Evolutionary conservation across 1,140 invertebrate genomes (phyloP).

Genomic region (Drusus annulatus): DNA sequence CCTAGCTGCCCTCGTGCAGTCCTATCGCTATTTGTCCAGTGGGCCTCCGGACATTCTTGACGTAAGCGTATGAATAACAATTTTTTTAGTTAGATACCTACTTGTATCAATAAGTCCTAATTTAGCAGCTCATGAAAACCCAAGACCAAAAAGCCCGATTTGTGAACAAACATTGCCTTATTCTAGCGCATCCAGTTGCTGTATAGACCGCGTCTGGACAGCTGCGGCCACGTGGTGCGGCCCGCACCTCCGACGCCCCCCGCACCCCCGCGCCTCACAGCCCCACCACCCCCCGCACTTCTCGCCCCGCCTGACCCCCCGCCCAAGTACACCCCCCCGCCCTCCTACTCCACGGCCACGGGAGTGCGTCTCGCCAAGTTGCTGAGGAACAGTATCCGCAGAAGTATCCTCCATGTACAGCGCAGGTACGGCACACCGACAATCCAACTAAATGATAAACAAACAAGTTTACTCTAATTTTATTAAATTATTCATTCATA

Average conservation of each 20-base stretch:
- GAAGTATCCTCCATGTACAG: slow-evolving; percentile 79
- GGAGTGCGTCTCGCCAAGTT: slow-evolving; percentile 86
- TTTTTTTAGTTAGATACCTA: too few species aligned
- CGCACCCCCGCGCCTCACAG: not conserved
- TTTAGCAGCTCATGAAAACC: too few species aligned
- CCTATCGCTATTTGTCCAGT: slow-evolving; percentile 84
- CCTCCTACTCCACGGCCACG: slow-evolving; percentile 92
- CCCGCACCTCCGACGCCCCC: not conserved
- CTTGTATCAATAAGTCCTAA: too few species aligned
- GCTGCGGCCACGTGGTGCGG: not conserved
- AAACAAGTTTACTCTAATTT: too few species aligned
- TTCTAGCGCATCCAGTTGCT: slow-evolving; percentile 81
- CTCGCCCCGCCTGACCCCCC: slow-evolving; percentile 77
- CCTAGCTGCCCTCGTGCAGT: slow-evolving; percentile 84
- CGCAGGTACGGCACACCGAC: not conserved
- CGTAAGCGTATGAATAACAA: too few species aligned
- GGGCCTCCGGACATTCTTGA: slow-evolving; percentile 90
- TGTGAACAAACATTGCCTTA: not conserved
- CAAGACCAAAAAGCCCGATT: not conserved
- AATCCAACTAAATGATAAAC: too few species aligned
- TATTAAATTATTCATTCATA: too few species aligned
- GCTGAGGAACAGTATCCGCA: slow-evolving; percentile 83
- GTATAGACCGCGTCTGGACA: slow-evolving; percentile 78
- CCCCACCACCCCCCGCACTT: slow-evolving; percentile 60
- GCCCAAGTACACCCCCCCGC: slow-evolving; percentile 93